Base-by-base conservation (phyloP, 2,888 invertebrate genomes). In the Melinaea marsaeus region DNA sequence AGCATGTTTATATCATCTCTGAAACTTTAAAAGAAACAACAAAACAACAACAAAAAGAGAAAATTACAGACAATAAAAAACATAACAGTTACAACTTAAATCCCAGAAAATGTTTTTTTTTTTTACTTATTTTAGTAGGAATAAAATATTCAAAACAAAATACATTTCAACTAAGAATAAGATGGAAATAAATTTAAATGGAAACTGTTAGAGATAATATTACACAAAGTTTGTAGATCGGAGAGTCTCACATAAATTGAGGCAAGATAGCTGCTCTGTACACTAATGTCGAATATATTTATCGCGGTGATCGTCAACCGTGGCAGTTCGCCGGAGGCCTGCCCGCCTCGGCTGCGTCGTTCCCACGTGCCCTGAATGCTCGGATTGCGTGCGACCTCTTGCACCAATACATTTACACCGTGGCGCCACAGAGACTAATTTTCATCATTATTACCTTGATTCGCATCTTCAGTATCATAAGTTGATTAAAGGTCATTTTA, bases 331-430 rank as follows among this genome's bases (percentile, higher is more conserved):
- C 89, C 89, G 71, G 75, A 73, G 85, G 89, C 86, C 80, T 72
- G 80, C 77, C 87, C 85, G 88, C 88, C 88, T 85, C 73, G 75
- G 75, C 77, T 75, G 71, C 73, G 75, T 80, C 82, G 81, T 90
- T 90, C 90, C 90, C 90, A 90, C 90, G 89, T 90, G 90, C 83
- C 78, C 85, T 75, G 86, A 90, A 90, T 90, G 89, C 86, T 86
- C 79, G 82, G 83, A 88, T 90, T 87, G 90, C 90, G 89, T 90
- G 90, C 81, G 86, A 87, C 86, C 87, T 84, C 81, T 79, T 80
- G 78, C 75, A 81, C 81, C 77, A 81, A 79, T 78, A 75, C 75
- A 63, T 70, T 80, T 81, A 80, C 81, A 75, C 57, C 54, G 57
- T 37, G 55, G 55, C 55, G 37, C 55, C 34, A 34, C 35, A 51